A percentile compares a stretch with the other conserved stretches of the same genome.
These are phyloP conservation scores for Archaeoteleia sp. DNA, from an alignment of 2,888 invertebrate genomes.

Conservation along the genomic window DNA sequence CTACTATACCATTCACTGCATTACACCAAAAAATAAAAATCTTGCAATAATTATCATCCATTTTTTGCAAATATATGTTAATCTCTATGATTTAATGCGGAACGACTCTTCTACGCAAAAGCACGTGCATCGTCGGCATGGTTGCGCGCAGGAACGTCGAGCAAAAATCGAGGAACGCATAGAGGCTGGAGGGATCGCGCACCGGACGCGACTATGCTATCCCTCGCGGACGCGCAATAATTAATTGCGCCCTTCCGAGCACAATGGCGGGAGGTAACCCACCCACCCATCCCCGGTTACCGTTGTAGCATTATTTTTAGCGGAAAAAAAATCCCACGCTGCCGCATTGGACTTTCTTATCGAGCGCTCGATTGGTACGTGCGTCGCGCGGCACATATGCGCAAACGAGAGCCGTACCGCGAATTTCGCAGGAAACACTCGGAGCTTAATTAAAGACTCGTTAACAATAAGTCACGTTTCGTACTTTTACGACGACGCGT, in stretches of 20 bases:
- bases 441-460: constrained; percentile 58
- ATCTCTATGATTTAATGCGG: constrained; percentile 13
- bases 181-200: constrained; percentile 43
- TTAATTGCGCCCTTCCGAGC: constrained; percentile 69
- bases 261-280: constrained; percentile 61
- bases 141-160: not conserved
- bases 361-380: constrained; percentile 20
- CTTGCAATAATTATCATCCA: constrained; percentile 22
- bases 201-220: constrained; percentile 67
- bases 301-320: constrained; percentile 59
- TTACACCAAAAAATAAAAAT: no score
- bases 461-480: constrained; percentile 32
- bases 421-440: constrained; percentile 10
- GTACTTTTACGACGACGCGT: not conserved
- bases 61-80: constrained; percentile 32
- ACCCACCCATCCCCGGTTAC: constrained; percentile 38
- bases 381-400: constrained; percentile 23
- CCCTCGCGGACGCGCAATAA: constrained; percentile 68
- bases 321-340: constrained; percentile 62
- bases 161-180: not conserved
- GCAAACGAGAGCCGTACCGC: constrained; percentile 52
- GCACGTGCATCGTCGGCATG: constrained; percentile 28
- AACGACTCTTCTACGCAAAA: constrained; percentile 20
- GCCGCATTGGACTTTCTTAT: constrained; percentile 31
- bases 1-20: no score